Conservation (phyloP, 2,888 invertebrate species). For the Chrysolina haemoptera region DNA sequence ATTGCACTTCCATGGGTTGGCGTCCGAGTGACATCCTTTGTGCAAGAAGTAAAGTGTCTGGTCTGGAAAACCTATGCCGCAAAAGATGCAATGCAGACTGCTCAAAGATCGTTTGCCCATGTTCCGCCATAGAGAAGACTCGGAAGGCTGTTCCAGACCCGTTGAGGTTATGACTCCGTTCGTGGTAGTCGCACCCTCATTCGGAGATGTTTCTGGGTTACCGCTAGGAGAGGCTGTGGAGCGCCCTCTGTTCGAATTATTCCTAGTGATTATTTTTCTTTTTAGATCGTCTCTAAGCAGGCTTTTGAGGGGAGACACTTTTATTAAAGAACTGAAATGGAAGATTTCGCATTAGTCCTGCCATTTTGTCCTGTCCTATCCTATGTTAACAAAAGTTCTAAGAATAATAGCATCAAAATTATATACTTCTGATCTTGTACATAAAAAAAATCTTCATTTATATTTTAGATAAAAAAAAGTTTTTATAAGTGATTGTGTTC, state of each 20-base stretch:
- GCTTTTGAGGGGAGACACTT: slow-evolving; percentile 89
- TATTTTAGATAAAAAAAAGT: too few species aligned
- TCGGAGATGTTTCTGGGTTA: slow-evolving; percentile 63
- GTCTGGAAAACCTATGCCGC: slow-evolving; percentile 95
- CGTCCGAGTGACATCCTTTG: slow-evolving; percentile 97
- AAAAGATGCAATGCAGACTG: slow-evolving; percentile 87
- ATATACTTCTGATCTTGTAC: too few species aligned
- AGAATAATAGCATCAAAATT: too few species aligned
- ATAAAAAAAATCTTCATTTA: too few species aligned
- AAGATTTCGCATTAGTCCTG: too few species aligned
- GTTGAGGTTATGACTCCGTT: slow-evolving; percentile 79
- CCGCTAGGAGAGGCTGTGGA: slow-evolving; percentile 67
- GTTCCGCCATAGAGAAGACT: slow-evolving; percentile 68
- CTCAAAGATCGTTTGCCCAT: slow-evolving; percentile 71
- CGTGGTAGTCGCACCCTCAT: slow-evolving; percentile 69
- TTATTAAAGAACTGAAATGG: slow-evolving; percentile 78
- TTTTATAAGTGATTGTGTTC: too few species aligned
- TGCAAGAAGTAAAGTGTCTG: slow-evolving; percentile 97
- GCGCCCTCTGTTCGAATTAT: slow-evolving; percentile 69
- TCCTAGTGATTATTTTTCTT: slow-evolving; percentile 82
- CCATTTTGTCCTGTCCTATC: too few species aligned
- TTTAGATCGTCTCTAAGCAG: slow-evolving; percentile 87
- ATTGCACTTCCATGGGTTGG: slow-evolving; percentile 98
- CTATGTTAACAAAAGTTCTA: too few species aligned
- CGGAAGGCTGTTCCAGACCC: slow-evolving; percentile 74